Base-by-base conservation (phyloP, 2,888 invertebrate genomes). In the Pseudanteris insignis region DNA sequence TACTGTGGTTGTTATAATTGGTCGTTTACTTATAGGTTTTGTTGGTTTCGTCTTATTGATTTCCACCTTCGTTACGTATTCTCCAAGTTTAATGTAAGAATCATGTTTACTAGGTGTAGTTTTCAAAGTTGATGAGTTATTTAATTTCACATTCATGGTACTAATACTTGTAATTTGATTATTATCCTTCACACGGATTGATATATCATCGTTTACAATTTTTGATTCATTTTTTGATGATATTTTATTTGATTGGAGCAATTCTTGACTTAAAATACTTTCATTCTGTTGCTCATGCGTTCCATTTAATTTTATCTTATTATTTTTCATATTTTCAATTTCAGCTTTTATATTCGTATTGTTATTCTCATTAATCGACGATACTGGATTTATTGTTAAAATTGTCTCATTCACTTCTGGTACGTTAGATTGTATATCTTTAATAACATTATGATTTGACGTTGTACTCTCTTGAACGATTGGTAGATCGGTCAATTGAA, bases 401-500 rank as follows among this genome's bases (percentile, higher is more conserved):
- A 6, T 18, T 4, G 3, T 18, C 3, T 18, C 18, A 18, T 18
- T 18, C 18, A 18, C 3, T 18, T 26, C 21, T 7, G 7, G 21
- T 5, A 21, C n/a, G 26, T 6, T n/a, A 6, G 26, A 26, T n/a
- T 3, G 9, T 26, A n/a, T n/a, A 6, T 26, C 26, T 26, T 26
- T 26, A n/a, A 7, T 10, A 2, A 12, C 5, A 24, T 2, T 50
- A 29, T 24, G 36, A 24, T 24, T 44, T 26, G 33, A 13, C n/a
- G 62, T 58, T 7, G 53, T 67, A 8, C 65, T 51, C 14, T 59
- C 63, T n/a, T 65, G 43, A 13, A 66, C 11, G 8, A 62, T 65
- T 7, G 68, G 60, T 25, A 66, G 26, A 9, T 65, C 65, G 1
- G 62, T 62, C 11, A 63, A 25, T 44, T 64, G 62, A 47, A 66